Conservation (phyloP, 1,140 invertebrate genomes). For the Drosophila funebris region DNA sequence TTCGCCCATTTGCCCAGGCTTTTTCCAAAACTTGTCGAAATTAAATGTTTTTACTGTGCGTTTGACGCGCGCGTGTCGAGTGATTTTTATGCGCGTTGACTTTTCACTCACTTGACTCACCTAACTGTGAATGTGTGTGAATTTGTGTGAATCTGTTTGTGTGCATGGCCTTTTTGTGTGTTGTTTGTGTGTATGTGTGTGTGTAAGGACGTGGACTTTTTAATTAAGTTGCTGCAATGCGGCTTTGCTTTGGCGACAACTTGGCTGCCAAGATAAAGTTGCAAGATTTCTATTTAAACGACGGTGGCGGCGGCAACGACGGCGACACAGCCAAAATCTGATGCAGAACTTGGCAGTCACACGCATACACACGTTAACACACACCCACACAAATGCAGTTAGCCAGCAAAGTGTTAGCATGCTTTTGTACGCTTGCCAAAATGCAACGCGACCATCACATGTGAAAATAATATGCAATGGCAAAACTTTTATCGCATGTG, state of each 20-base stretch:
- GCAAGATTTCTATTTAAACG: slow-evolving; percentile 42
- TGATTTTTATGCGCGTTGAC: slow-evolving; percentile 68
- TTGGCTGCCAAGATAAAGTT: slow-evolving; percentile 53
- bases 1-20: slow-evolving; percentile 2
- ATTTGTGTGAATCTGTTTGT: slow-evolving; percentile 17
- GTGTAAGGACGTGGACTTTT: slow-evolving; percentile 33
- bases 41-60: slow-evolving; percentile 45
- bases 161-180: slow-evolving; percentile 2
- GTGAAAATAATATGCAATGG: slow-evolving; percentile 40
- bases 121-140: not conserved
- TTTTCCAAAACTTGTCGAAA: slow-evolving; percentile 15
- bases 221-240: slow-evolving; percentile 67
- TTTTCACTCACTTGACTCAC: slow-evolving; percentile 43
- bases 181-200: slow-evolving; percentile 7
- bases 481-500: slow-evolving; percentile 48
- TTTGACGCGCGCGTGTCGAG: slow-evolving; percentile 65
- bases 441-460: slow-evolving; percentile 30
- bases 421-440: slow-evolving; percentile 52
- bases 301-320: not conserved
- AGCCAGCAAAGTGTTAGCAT: slow-evolving; percentile 34
- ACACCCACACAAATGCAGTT: not conserved
- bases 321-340: slow-evolving; percentile 39
- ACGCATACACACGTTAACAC: slow-evolving; percentile 17
- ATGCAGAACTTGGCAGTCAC: slow-evolving; percentile 48
- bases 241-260: slow-evolving; percentile 30